A percentile compares a stretch with the other conserved stretches of the same genome.
Evolutionary conservation across 2,797 vertebrate species (phyloP).

Genomic region (Poeciliopsis presidionis): DNA sequence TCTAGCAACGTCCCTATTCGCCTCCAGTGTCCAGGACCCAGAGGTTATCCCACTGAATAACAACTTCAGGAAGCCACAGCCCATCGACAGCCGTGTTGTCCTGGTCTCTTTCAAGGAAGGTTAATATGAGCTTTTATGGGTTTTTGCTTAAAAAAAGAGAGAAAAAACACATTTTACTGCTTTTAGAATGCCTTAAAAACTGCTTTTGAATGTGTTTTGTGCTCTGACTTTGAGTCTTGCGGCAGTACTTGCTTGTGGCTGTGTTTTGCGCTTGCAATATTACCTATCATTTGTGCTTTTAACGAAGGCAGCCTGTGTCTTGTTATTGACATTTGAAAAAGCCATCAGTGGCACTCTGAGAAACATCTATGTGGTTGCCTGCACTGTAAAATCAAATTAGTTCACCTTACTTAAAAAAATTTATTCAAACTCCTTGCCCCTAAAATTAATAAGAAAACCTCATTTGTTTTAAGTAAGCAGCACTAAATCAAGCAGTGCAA

Average conservation of each 20-base stretch:
- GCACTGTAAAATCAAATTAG: too few relatives aligned
- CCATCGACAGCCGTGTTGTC: conserved; percentile 83
- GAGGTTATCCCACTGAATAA: conserved; percentile 79
- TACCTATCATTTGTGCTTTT: conserved; percentile 17
- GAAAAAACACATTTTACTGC: neutral
- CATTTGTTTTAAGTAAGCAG: too few relatives aligned
- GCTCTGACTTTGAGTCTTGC: conserved; percentile 35
- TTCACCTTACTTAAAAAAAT: too few relatives aligned
- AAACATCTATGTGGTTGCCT: conserved; percentile 52
- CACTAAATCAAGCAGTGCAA: too few relatives aligned
- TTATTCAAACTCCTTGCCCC: too few relatives aligned
- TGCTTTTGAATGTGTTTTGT: conserved; percentile 20
- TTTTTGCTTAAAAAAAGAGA: conserved; percentile 29
- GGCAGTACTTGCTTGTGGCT: conserved; percentile 51
- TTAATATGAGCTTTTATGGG: conserved; percentile 73
- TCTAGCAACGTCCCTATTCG: conserved; percentile 86
- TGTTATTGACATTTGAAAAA: conserved; percentile 36
- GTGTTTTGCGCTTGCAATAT: conserved; percentile 22
- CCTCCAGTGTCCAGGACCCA: conserved; percentile 82
- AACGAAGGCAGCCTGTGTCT: conserved; percentile 21
- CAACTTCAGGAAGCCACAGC: conserved; percentile 88
- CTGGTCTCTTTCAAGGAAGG: conserved; percentile 91
- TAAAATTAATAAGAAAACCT: too few relatives aligned
- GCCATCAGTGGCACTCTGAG: conserved; percentile 39
- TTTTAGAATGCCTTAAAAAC: conserved; percentile 26